These are phyloP conservation scores for Steinernema scapterisci DNA, from an alignment of 2,888 invertebrate species.

Conservation along the genomic window DNA sequence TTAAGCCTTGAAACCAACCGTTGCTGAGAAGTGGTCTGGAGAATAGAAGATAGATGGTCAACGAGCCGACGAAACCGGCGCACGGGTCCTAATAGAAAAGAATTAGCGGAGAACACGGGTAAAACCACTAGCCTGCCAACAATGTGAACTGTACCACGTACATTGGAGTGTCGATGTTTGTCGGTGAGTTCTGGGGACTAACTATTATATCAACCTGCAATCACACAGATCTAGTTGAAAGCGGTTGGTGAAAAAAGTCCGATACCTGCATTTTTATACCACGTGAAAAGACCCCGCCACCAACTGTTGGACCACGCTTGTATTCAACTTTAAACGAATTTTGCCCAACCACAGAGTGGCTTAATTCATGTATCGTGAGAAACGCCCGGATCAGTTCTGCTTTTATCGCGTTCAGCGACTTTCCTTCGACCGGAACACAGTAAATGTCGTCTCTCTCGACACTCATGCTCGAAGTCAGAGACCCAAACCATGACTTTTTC, in stretches of 20 bases:
- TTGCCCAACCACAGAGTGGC: slow-evolving; percentile 96
- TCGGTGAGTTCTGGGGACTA: slow-evolving; percentile 37
- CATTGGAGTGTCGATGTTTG: slow-evolving; percentile 57
- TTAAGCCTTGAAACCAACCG: slow-evolving; percentile 31
- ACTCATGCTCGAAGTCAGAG: slow-evolving; percentile 80
- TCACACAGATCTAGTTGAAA: not conserved
- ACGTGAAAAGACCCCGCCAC: slow-evolving; percentile 73
- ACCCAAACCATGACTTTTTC: slow-evolving; percentile 98
- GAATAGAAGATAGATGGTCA: slow-evolving; percentile 65
- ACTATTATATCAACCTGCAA: slow-evolving; percentile 45
- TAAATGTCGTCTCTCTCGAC: slow-evolving; percentile 93
- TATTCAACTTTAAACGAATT: slow-evolving; percentile 98
- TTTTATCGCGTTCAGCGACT: slow-evolving; percentile 92
- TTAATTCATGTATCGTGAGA: slow-evolving; percentile 91
- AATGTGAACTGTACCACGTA: slow-evolving; percentile 67
- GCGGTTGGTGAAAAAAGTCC: not conserved
- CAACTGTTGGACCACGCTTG: slow-evolving; percentile 77
- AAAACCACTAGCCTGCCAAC: slow-evolving; percentile 54
- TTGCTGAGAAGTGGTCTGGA: slow-evolving; percentile 55
- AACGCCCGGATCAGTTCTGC: slow-evolving; percentile 98
- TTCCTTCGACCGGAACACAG: slow-evolving; percentile 92
- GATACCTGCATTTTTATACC: slow-evolving; percentile 67
- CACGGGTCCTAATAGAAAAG: slow-evolving; percentile 62
- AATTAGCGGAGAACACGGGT: too few relatives aligned
- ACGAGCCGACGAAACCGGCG: slow-evolving; percentile 66